These are phyloP conservation scores for Heterodera schachtii DNA, from an alignment of 1,140 invertebrate genomes.

Conservation along the genomic window DNA sequence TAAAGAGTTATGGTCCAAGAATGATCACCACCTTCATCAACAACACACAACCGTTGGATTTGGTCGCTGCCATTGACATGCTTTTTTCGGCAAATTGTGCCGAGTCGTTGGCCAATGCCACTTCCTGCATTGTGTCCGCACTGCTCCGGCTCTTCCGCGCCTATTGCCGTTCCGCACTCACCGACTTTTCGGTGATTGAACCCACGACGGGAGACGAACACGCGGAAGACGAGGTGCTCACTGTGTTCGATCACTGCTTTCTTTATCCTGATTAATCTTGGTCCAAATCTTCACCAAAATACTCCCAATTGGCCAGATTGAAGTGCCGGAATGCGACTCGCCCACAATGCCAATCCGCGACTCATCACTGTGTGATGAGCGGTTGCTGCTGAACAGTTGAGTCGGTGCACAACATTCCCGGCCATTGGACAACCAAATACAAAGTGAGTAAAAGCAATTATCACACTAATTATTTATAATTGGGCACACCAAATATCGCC, in stretches of 20 bases:
- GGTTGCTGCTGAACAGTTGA: constrained; percentile 38
- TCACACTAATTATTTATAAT: not conserved
- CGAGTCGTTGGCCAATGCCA: constrained; percentile 14
- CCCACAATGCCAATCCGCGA: constrained; percentile 21
- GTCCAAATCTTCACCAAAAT: not conserved
- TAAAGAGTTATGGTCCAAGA: not conserved
- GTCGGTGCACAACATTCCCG: constrained; percentile 40
- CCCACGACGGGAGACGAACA: not conserved
- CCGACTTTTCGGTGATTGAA: constrained; percentile 36
- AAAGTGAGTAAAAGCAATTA: not conserved
- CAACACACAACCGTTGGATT: constrained; percentile 34
- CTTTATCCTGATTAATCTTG: no score
- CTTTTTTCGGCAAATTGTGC: constrained; percentile 12
- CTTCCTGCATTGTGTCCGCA: constrained; percentile 34
- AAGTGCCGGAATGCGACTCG: not conserved
- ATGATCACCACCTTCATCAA: constrained; percentile 41
- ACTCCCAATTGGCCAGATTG: constrained; percentile 20
- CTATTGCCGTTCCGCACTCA: constrained; percentile 40
- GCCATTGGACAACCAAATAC: constrained; percentile 30
- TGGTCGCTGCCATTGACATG: constrained; percentile 33
- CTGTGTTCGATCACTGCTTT: no score
- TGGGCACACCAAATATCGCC: not conserved
- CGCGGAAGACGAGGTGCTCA: not conserved
- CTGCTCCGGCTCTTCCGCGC: constrained; percentile 30
- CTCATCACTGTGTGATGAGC: constrained; percentile 26